Evolutionary conservation across 2,888 invertebrate species (phyloP).

Genomic region (Melinopterus prodromus): DNA sequence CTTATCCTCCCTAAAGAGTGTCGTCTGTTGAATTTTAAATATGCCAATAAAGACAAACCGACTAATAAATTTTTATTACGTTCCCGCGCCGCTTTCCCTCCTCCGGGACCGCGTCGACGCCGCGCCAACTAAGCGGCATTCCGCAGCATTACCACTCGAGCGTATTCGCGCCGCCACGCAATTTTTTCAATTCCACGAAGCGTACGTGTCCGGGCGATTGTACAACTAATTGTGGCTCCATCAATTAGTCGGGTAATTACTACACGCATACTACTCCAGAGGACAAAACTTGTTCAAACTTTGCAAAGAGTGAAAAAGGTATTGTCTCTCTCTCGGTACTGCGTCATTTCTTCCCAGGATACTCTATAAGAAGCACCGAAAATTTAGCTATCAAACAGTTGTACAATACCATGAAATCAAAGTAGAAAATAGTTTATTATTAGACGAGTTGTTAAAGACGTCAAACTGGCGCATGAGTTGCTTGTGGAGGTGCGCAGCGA

Average conservation of each 20-base stretch:
- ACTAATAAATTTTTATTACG: neutral
- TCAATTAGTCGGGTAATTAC: neutral
- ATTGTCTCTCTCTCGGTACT: too few species aligned
- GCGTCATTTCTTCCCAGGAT: too few species aligned
- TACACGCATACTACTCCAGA: neutral
- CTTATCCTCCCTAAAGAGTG: neutral
- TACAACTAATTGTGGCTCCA: neutral
- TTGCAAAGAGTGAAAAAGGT: too few species aligned
- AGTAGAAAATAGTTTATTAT: too few species aligned
- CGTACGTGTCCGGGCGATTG: neutral
- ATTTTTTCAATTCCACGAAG: neutral
- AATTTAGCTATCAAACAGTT: too few species aligned
- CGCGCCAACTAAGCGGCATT: neutral
- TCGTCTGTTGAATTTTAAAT: conserved; percentile 4
- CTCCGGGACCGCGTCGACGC: neutral
- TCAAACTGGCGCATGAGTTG: too few species aligned
- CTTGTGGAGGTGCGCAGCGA: too few species aligned
- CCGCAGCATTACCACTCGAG: neutral
- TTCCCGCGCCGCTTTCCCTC: neutral
- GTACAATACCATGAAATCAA: too few species aligned
- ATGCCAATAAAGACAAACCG: neutral
- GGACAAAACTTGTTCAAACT: neutral
- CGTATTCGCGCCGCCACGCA: neutral
- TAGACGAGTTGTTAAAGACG: too few species aligned
- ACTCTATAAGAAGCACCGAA: too few species aligned